These are phyloP conservation scores for Oreocharis arfaki DNA, from an alignment of 2,113 vertebrate species.

Conservation along the genomic window DNA sequence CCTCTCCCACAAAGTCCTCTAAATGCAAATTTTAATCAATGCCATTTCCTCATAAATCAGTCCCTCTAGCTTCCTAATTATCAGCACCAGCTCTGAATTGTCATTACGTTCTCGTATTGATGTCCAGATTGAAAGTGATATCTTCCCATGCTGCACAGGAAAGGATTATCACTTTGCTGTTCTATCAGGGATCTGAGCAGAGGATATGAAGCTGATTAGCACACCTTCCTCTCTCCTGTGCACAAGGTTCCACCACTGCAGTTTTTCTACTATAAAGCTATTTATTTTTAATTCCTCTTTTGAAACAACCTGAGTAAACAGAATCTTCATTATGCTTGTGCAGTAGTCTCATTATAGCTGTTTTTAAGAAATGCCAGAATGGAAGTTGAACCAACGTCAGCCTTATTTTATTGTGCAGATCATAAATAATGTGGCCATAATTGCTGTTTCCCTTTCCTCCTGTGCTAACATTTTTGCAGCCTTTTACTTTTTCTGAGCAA, in stretches of 20 bases:
- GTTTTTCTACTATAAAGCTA: background rate
- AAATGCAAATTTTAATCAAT: constrained; percentile 50
- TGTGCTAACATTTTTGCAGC: background rate
- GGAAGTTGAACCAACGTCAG: background rate
- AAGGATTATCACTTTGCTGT: background rate
- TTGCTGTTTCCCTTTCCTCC: background rate
- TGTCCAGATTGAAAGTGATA: background rate
- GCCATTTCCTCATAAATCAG: constrained; percentile 29
- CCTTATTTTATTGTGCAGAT: background rate
- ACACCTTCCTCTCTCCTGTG: background rate
- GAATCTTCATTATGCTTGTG: background rate
- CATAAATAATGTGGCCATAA: background rate
- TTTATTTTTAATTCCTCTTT: background rate
- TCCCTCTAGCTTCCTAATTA: constrained; percentile 9
- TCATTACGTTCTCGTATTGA: background rate
- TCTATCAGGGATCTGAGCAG: background rate
- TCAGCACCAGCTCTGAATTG: background rate
- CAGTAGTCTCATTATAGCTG: background rate
- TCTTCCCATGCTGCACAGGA: constrained; percentile 5
- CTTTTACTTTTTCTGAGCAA: background rate
- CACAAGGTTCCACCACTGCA: background rate
- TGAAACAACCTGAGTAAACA: background rate
- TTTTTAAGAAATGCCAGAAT: background rate
- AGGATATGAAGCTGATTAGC: background rate
- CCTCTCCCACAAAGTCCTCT: background rate